These are phyloP conservation scores for Camponotus fellah DNA, from an alignment of 2,888 invertebrate genomes.

Conservation along the genomic window DNA sequence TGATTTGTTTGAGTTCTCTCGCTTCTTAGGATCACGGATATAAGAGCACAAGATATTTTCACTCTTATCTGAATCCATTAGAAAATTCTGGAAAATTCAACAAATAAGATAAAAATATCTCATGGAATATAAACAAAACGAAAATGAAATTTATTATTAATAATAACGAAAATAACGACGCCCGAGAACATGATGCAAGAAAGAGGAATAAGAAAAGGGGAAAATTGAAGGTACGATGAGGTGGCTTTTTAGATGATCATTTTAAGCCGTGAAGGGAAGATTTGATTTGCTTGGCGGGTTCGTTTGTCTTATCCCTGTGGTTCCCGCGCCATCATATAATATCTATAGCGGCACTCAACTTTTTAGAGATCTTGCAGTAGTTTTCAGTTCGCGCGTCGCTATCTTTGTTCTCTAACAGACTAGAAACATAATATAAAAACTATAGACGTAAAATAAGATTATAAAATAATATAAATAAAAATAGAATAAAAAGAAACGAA, in stretches of 20 bases:
- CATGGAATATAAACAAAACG: constrained; percentile 24
- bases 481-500: not conserved
- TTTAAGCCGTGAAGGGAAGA: constrained; percentile 81
- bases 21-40: too few species aligned
- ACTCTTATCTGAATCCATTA: too few species aligned
- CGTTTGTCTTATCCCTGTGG: constrained; percentile 67
- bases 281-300: constrained; percentile 78
- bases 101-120: not conserved
- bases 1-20: too few species aligned
- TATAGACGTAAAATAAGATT: not conserved
- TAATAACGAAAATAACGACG: constrained; percentile 25
- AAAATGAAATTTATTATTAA: constrained; percentile 43
- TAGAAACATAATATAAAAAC: not conserved
- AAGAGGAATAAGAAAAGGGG: not conserved
- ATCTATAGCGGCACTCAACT: constrained; percentile 38
- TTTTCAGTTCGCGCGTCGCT: not conserved
- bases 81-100: not conserved
- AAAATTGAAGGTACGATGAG: constrained; percentile 17
- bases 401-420: not conserved
- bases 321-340: constrained; percentile 67
- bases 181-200: not conserved
- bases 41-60: too few species aligned
- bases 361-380: constrained; percentile 8
- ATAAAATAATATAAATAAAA: not conserved
- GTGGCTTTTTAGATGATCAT: constrained; percentile 75